Conservation (phyloP, 2,888 invertebrate species). For the Mesorhabditis spiculigera region DNA sequence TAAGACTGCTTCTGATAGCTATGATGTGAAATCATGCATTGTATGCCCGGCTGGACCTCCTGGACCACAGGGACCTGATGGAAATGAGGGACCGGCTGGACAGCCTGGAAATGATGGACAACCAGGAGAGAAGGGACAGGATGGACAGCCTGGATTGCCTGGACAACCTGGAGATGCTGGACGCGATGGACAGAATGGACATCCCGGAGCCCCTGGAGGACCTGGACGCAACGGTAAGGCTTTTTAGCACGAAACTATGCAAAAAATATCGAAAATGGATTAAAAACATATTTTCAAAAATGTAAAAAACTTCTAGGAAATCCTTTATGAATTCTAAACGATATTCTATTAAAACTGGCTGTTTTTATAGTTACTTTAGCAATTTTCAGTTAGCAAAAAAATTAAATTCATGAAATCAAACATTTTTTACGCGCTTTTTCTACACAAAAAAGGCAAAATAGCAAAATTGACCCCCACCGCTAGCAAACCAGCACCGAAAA, state of each 20-base stretch:
- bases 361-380: too few relatives aligned
- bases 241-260: background rate
- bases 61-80: slow-evolving; percentile 17
- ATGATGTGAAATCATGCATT: slow-evolving; percentile 4
- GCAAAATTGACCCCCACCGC: too few relatives aligned
- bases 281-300: too few relatives aligned
- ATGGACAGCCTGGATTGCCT: slow-evolving; percentile 26
- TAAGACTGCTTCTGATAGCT: background rate
- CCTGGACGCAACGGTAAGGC: background rate
- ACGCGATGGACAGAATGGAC: slow-evolving; percentile 24
- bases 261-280: background rate
- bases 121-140: slow-evolving; percentile 23
- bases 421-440: too few relatives aligned
- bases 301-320: too few relatives aligned
- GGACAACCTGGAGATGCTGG: slow-evolving; percentile 23
- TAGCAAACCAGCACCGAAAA: too few relatives aligned
- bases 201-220: slow-evolving; percentile 20
- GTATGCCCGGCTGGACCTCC: slow-evolving; percentile 10
- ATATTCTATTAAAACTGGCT: too few relatives aligned
- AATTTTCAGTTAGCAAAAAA: too few relatives aligned
- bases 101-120: slow-evolving; percentile 26
- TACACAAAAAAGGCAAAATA: too few relatives aligned
- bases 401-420: too few relatives aligned
- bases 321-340: too few relatives aligned
- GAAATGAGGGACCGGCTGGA: slow-evolving; percentile 18